Base-by-base conservation (phyloP, 2,888 invertebrate species). In the Notocelia uddmanniana region DNA sequence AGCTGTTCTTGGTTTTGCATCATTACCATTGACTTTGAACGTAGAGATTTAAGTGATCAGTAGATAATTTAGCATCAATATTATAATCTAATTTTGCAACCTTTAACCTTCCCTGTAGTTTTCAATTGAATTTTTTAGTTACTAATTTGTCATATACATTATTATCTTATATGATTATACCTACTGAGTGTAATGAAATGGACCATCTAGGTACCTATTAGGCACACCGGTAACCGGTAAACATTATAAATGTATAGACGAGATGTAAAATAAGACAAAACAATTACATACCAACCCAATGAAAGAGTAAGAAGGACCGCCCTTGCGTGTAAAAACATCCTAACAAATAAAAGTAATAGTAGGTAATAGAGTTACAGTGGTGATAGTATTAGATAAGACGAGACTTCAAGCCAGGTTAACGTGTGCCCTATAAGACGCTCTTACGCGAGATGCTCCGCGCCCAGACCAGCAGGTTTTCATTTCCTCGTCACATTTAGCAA, bases 401-500 rank as follows among this genome's bases (percentile, higher is more conserved):
- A 50, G 57, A 50, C 21, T 21, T n/a, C 8, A 50, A 59, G 37
- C n/a, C 23, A 52, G 10, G 55, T 55, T 41, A 50, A 41, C 37
- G 57, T 26, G 26, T 18, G 26, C 68, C 60, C 26, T 69, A 52
- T 34, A 63, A 23, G 64, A 70, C n/a, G 15, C 2, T 37, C 64
- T 58, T 64, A 52, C 70, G 50, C 50, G 34, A 69, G 64, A 64
- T 41, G 64, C 52, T 26, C 41, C n/a, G 57, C 34, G 18, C 26
- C 31, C 26, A 23, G 58, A 15, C 19, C 50, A 23, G 19, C 50
- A 13, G 31, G 23, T 48, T 23, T 8, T 11, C 58, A 58, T 41
- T 64, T 70, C 63, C 69, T 37, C 23, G 37, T 13, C 31, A 58
- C 41, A 54, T 64, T 66, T 58, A 41, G 57, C 26, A 50, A 15